Base-by-base conservation (phyloP, 2,888 invertebrate genomes). In the Sinodicranocentrus sp. region DNA sequence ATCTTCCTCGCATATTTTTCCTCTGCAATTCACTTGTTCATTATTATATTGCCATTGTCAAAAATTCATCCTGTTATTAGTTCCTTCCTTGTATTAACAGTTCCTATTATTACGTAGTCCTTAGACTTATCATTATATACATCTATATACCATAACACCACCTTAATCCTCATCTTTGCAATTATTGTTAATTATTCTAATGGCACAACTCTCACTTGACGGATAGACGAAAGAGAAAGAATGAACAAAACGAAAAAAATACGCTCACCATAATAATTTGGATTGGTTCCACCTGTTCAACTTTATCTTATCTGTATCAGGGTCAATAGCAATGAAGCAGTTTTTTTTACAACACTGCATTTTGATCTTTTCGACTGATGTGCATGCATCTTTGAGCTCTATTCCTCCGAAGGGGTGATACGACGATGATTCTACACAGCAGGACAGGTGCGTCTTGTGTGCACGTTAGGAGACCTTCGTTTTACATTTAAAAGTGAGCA, bases 301-400 rank as follows among this genome's bases (percentile, higher is more conserved):
- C 70, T 71, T 26, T 77, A 70, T 71, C 73, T 80, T 73, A 80
- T 80, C 72, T 57, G 54, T 63, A 80, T 57, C 73, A 80, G 72
- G 80, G 80, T 80, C 80, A 80, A 70, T 70, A 78, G 57, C 80
- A 73, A 57, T 63, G 48, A 44, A 33, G 48, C 48, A 48, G 48
- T 48, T 39, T 39, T n/a, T n/a, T n/a, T n/a, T n/a, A 10, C 33
- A 33, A 33, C n/a, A n/a, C 33, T 33, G 33, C 3, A 6, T 33
- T 10, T 33, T 33, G 33, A 33, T 33, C 33, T 6, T 33, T 10
- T 33, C 33, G 33, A 10, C 33, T 33, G 33, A 33, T 33, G n/a
- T n/a, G 33, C 33, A 33, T 33, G 33, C 33, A 33, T 33, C 5
- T 3, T 33, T 33, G 33, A 33, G 33, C 10, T 33, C 33, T 6